These are phyloP conservation scores for Bucco capensis DNA, from an alignment of 2,113 vertebrate genomes.

Conservation along the genomic window DNA sequence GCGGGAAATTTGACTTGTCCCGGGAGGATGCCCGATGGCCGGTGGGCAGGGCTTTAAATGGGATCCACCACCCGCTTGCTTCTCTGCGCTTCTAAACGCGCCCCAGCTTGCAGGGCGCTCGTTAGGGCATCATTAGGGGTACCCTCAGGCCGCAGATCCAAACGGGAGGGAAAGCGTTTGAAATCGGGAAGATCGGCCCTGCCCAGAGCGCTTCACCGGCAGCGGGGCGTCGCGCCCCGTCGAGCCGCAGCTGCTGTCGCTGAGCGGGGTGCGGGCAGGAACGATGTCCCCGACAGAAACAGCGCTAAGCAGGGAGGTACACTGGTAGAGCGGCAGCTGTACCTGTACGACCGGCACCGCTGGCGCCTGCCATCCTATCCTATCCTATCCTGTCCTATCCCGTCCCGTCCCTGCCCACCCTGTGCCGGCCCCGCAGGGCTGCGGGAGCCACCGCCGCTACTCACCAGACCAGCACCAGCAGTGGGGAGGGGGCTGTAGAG, in stretches of 20 bases:
- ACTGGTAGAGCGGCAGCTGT: background rate
- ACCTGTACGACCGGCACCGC: background rate
- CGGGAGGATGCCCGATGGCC: background rate
- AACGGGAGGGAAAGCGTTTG: background rate
- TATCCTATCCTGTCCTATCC: no score
- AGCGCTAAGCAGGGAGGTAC: background rate
- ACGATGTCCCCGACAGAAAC: background rate
- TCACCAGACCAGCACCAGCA: constrained; percentile 73
- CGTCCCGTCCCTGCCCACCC: background rate
- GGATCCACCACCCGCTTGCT: background rate
- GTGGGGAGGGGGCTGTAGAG: constrained; percentile 33
- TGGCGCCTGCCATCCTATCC: no score
- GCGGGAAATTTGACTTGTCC: background rate
- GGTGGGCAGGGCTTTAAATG: background rate
- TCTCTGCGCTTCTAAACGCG: background rate
- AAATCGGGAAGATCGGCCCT: background rate
- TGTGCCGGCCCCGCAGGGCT: background rate
- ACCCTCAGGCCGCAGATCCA: background rate
- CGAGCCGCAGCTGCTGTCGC: background rate
- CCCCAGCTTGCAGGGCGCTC: background rate
- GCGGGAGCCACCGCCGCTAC: constrained; percentile 9
- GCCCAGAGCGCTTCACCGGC: background rate
- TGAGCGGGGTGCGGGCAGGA: background rate
- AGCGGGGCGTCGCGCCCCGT: background rate
- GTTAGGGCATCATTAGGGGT: background rate